Base-by-base conservation (phyloP, 2,797 vertebrate genomes). In the Poecile montanus region DNA sequence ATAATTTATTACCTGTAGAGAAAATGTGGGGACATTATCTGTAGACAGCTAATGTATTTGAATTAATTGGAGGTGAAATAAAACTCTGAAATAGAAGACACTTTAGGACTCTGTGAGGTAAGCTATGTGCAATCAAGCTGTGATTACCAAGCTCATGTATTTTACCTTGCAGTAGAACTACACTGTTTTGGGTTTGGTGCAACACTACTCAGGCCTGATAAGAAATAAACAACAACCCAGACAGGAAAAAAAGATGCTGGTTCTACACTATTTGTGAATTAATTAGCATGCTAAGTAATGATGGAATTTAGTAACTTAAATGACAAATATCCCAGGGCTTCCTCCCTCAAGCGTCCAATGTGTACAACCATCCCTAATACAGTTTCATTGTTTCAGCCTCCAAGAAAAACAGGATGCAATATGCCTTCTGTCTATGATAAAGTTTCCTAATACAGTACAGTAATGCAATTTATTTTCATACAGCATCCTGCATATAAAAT, bases 401-500 rank as follows among this genome's bases (percentile, higher is more conserved):
- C 89, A 90, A 93, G 95, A 94, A 95, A 97, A 94, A 96, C 96
- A 96, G 96, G 94, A 96, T 93, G 71, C 88, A 95, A 92, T 97
- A 94, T 90, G 95, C 92, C 91, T 95, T 92, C 91, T 93, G 94
- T 91, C 95, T 78, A 88, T 82, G 94, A 96, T 96, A 94, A 96
- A 96, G 92, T 95, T 96, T 96, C 96, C 96, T 96, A 96, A 96
- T 96, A 94, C 95, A 90, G 88, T 90, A 65, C 94, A 90, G 92
- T 96, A 96, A 96, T 96, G 89, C 53, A 94, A 96, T 97, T 96
- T 95, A 76, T 96, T 96, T 96, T 97, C 96, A 96, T 96, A 94
- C 94, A 91, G 94, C 94, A 96, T 96, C 95, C 95, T 97, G 94
- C 89, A 88, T 94, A 96, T 88, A 95, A 97, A 96, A 96, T 94